A percentile compares a stretch with the other conserved stretches of the same genome.
phyloP scores from a whole-genome alignment of 2,797 vertebrate species.

The Hylomyscus alleni region DNA sequence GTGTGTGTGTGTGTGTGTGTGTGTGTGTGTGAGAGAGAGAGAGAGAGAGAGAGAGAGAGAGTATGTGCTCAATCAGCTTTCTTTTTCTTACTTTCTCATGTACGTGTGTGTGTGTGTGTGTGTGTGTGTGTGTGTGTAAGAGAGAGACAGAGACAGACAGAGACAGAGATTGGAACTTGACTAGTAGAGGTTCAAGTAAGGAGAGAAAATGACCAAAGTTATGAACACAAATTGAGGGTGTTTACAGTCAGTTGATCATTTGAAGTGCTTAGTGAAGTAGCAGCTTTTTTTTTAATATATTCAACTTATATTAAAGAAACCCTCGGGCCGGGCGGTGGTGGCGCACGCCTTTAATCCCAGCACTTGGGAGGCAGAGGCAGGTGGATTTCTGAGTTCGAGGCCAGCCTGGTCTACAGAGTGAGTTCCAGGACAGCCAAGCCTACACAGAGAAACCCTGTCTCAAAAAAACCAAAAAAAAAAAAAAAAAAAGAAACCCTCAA shows the following conservation, averaged over 20 bases:
- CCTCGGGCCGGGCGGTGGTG: too few species aligned
- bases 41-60: background rate
- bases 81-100: background rate
- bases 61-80: background rate
- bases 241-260: background rate
- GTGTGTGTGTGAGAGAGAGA: background rate
- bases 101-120: background rate
- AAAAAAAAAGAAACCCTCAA: background rate
- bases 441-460: too few species aligned
- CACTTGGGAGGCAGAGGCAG: too few species aligned
- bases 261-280: background rate
- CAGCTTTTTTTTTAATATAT: background rate
- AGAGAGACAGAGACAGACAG: background rate
- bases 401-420: too few species aligned
- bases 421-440: too few species aligned
- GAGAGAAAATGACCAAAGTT: background rate
- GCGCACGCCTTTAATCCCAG: too few species aligned
- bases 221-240: background rate
- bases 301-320: background rate
- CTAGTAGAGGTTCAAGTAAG: background rate
- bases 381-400: too few species aligned
- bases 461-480: too few species aligned
- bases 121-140: background rate
- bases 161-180: background rate
- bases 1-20: background rate